Conservation (phyloP, 30 jellyfish, hydroid and myxozoan genomes). For the Sanderia malayensis region DNA sequence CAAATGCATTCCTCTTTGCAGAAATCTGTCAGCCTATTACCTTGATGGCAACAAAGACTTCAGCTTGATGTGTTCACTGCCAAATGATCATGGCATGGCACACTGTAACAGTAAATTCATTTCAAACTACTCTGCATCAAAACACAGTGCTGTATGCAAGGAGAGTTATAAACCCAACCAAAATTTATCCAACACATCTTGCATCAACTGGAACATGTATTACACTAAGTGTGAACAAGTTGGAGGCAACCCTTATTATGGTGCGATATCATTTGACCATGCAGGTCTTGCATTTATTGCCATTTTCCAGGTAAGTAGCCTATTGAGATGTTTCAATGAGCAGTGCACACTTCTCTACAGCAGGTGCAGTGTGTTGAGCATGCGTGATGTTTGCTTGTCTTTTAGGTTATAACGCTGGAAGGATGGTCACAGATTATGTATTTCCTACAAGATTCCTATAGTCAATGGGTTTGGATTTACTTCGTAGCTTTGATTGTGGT, state of each 20-base stretch:
- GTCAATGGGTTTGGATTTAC: slow-evolving; percentile 98
- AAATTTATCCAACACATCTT: slow-evolving; percentile 41
- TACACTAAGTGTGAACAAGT: slow-evolving; percentile 65
- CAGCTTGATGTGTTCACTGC: slow-evolving; percentile 60
- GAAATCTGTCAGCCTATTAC: slow-evolving; percentile 60
- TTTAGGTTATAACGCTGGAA: slow-evolving; percentile 87
- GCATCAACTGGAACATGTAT: slow-evolving; percentile 86
- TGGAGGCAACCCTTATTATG: slow-evolving; percentile 81
- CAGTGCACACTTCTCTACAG: too few species aligned
- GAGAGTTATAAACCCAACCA: slow-evolving; percentile 23
- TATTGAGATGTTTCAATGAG: too few species aligned
- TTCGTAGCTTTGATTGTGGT: slow-evolving; percentile 91
- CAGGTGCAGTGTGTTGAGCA: too few species aligned
- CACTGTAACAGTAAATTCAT: slow-evolving; percentile 51
- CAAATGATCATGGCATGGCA: slow-evolving; percentile 74
- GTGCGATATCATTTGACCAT: slow-evolving; percentile 88
- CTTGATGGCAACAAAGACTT: not conserved
- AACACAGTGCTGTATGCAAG: slow-evolving; percentile 37
- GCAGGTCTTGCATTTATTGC: slow-evolving; percentile 91
- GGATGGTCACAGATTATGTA: slow-evolving; percentile 99
- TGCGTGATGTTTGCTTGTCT: not conserved
- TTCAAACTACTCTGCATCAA: slow-evolving; percentile 36
- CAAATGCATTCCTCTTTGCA: not conserved
- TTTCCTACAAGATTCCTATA: slow-evolving; percentile 85
- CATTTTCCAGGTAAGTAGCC: slow-evolving; percentile 78